These are phyloP conservation scores for Leptodactylus fuscus DNA, from an alignment of 2,113 vertebrate genomes.

Conservation along the genomic window DNA sequence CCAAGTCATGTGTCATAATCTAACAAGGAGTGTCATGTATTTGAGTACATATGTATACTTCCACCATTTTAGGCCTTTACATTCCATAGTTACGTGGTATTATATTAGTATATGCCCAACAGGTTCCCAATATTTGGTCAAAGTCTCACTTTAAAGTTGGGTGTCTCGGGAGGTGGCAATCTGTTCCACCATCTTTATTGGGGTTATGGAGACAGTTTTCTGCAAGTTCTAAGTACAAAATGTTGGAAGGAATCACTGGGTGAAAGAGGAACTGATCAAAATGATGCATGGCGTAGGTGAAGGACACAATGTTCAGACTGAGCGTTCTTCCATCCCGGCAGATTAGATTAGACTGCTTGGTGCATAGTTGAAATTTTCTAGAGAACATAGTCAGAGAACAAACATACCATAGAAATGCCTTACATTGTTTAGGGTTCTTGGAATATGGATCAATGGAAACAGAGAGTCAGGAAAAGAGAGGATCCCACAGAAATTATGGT, in stretches of 20 bases:
- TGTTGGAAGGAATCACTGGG: background rate
- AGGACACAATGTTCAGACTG: background rate
- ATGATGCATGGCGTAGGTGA: background rate
- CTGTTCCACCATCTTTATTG: background rate
- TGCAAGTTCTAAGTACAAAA: background rate
- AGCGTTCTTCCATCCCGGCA: background rate
- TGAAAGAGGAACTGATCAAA: slow-evolving; percentile 4
- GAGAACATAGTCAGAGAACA: background rate
- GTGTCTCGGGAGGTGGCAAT: background rate
- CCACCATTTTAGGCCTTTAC: background rate
- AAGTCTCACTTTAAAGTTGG: too few species aligned
- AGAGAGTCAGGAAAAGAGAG: background rate
- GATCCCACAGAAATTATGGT: background rate
- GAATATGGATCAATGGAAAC: background rate
- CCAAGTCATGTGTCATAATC: too few species aligned
- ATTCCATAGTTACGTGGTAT: too few species aligned
- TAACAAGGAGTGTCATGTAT: background rate
- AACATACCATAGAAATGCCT: background rate
- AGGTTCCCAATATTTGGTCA: background rate
- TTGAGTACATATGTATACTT: background rate
- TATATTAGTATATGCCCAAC: background rate
- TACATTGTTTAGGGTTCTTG: background rate
- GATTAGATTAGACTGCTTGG: background rate
- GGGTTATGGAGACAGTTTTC: background rate
- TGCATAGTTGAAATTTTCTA: background rate